Evolutionary conservation across 2,113 vertebrate genomes (phyloP), one percentile per base, ranked within the genome.

Genomic region (Piaya cayana): DNA sequence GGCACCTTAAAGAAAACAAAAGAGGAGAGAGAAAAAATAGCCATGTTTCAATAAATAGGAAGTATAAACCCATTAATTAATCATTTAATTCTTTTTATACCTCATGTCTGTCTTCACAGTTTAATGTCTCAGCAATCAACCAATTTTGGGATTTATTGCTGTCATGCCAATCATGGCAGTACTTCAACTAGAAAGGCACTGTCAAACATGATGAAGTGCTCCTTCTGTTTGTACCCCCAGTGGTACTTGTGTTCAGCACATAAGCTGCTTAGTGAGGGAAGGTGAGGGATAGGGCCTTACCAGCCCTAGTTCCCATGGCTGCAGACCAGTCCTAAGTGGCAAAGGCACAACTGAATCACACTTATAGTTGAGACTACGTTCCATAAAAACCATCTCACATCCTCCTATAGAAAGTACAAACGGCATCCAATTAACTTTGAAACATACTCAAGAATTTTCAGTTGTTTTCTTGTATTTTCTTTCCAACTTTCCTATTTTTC

Each of bases 61-160:
- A 87, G 52, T 19, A 88, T 60, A 90, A 92, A 65, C 8, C 42
- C 39, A 88, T 88, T 94, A 92, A 94, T 93, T 95, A 96, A 94
- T 82, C 42, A 90, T 86, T 93, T 90, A 77, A 94, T 93, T 96
- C 39, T 68, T 86, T 92, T 89, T 81, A 87, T 86, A 37, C 67
- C 36, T 92, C 81, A 76, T 11, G 79, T 87, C 92, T 93, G 53
- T 87, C 88, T 95, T 83, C 77, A 62, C 68, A 83, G 75, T 37
- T 74, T 91, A 30, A 82, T 78, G 78, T 95, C 90, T 96, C 36
- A 0, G 78, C 88, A 94, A 90, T 85, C 88, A 96, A 95, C 70
- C 90, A 90, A 80, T 95, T 95, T 93, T 58, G 87, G 94, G 83
- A 95, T 93, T 95, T 87, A 50, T 42, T 92, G 80, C 83, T 96